phyloP scores from a whole-genome alignment of 2,888 invertebrate species.

The Meiosimyza decipiens region DNA sequence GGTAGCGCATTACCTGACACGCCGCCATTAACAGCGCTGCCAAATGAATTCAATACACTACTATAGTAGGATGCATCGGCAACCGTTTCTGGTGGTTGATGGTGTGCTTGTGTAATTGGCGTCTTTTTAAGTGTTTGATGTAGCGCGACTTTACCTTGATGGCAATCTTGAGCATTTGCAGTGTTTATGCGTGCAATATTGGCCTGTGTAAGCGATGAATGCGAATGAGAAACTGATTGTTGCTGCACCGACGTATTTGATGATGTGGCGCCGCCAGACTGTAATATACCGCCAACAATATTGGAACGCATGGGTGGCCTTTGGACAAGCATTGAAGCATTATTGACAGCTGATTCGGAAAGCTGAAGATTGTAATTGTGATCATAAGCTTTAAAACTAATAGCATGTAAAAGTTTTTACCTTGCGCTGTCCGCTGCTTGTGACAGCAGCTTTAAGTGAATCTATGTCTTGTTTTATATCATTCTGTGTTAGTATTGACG shows the following conservation, averaged over 20 bases:
- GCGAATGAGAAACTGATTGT: constrained; percentile 44
- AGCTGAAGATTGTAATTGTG: constrained; percentile 43
- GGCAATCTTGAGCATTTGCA: constrained; percentile 63
- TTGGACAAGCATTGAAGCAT: constrained; percentile 47
- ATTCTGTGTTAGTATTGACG: constrained; percentile 29
- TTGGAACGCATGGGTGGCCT: constrained; percentile 47
- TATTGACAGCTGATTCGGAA: constrained; percentile 53
- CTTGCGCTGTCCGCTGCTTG: constrained; percentile 54
- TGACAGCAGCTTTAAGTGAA: constrained; percentile 50
- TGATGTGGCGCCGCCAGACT: constrained; percentile 53
- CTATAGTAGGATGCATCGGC: constrained; percentile 65
- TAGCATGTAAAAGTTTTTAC: constrained; percentile 38
- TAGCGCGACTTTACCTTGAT: constrained; percentile 61
- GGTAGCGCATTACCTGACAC: constrained; percentile 14
- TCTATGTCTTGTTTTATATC: constrained; percentile 50
- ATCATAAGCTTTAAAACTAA: neutral
- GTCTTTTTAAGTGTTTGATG: constrained; percentile 62
- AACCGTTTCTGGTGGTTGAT: constrained; percentile 58
- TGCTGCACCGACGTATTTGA: constrained; percentile 27
- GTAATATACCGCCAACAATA: constrained; percentile 55
- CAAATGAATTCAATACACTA: constrained; percentile 62
- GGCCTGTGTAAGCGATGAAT: constrained; percentile 60
- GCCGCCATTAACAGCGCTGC: constrained; percentile 34
- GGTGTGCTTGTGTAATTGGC: constrained; percentile 48
- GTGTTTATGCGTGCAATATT: constrained; percentile 63